Percentiles rank a stretch among this genome's conserved stretches.
These are phyloP conservation scores for Catharus fuscescens DNA, from an alignment of 2,113 vertebrate genomes.

Conservation along the genomic window DNA sequence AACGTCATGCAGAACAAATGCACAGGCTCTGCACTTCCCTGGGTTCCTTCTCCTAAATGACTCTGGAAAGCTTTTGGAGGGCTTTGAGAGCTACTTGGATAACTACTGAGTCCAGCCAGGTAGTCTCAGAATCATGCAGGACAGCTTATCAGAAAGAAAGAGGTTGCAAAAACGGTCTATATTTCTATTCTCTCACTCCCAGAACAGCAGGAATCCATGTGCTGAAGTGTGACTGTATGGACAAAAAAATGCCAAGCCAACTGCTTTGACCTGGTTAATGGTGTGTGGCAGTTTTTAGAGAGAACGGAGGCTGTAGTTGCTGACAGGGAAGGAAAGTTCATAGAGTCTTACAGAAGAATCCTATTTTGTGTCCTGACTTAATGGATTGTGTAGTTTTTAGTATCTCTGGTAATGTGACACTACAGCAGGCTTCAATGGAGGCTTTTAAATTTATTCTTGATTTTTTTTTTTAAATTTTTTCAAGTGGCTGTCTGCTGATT, in stretches of 20 bases:
- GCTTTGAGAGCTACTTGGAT: neutral
- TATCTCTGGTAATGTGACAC: neutral
- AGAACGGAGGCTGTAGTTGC: neutral
- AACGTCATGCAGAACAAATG: neutral
- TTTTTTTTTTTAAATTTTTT: neutral
- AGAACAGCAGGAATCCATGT: neutral
- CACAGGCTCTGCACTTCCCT: neutral
- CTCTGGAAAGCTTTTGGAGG: neutral
- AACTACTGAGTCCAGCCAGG: neutral
- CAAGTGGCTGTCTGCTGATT: slow-evolving; percentile 9
- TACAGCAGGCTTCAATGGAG: neutral
- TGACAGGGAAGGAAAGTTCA: neutral
- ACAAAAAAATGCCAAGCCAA: neutral
- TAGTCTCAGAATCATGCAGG: neutral
- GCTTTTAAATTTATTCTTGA: neutral
- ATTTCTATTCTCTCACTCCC: neutral
- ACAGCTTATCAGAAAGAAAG: neutral
- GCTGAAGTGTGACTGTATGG: neutral
- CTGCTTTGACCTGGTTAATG: neutral
- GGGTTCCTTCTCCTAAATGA: neutral
- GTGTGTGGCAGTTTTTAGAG: accelerated
- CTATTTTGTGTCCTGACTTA: neutral
- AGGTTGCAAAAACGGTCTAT: neutral
- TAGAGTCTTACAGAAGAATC: neutral
- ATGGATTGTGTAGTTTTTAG: neutral